Evolutionary conservation across 2,888 invertebrate species (phyloP), one percentile per base, ranked within the genome.

Genomic region (Melieria picta): DNA sequence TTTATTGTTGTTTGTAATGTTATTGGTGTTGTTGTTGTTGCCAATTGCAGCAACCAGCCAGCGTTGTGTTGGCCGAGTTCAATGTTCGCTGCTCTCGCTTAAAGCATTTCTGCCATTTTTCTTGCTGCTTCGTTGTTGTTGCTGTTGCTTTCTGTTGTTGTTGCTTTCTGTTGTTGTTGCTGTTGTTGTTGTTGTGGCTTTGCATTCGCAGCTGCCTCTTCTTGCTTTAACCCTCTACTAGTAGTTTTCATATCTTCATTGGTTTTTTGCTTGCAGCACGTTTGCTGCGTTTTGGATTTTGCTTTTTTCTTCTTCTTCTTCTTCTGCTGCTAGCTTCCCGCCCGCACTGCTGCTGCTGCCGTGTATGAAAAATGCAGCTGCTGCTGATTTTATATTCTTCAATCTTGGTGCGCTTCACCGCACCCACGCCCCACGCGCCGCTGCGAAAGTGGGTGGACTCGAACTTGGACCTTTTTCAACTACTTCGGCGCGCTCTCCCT

Each of bases 391-490:
- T 7, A 52, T 43, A 52, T 69, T 62, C 56, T 16, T 13, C 52
- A 45, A 16, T 68, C 48, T 68, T 52, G 11, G 16, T 42, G 30
- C 11, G 62, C 52, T 50, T n/a, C 10, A 50, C 48, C 47, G 16
- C 48, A 9, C n/a, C n/a, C 1, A 43, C 42, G 50, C 43, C 56
- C 47, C 42, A 50, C 47, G 4, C 30, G 57, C n/a, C 13, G 42
- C 48, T n/a, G 57, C 58, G 60, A 52, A 67, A 60, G 67, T 61
- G 60, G 60, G 67, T 67, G 67, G 67, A 50, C 58, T 60, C 50
- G 67, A 60, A 61, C 60, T 67, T 67, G 67, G 67, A 60, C 60
- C 60, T 67, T 67, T 69, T 69, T 69, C 69, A 69, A 69, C 48
- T 63, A 50, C 45, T 43, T 10, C 9, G 9, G 16, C 6, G n/a